phyloP scores from a whole-genome alignment of 2,113 vertebrate genomes.

The Phocoena sinus region DNA sequence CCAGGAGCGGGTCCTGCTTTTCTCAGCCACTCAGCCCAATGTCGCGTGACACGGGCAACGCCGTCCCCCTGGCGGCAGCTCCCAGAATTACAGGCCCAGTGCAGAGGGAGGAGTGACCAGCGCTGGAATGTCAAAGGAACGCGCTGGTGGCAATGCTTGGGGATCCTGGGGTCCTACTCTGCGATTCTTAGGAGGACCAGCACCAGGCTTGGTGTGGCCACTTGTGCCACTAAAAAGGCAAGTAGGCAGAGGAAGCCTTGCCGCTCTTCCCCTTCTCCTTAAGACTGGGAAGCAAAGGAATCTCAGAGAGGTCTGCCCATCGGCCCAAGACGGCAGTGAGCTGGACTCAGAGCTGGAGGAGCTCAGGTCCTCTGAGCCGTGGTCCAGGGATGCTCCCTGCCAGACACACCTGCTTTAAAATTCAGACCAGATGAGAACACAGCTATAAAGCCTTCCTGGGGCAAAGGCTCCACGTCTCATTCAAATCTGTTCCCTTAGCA shows the following conservation, averaged over 20 bases:
- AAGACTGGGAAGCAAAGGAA: not conserved
- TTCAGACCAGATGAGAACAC: not conserved
- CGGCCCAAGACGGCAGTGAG: not conserved
- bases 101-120: not conserved
- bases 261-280: not conserved
- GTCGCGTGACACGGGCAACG: not conserved
- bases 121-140: rapidly evolving
- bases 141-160: rapidly evolving
- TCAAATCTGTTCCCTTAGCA: not conserved
- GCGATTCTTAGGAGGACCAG: not conserved
- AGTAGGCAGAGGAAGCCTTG: not conserved
- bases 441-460: not conserved
- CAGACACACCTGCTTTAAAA: not conserved
- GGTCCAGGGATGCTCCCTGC: too few species aligned
- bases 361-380: not conserved
- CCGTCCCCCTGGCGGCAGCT: constrained; percentile 57
- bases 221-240: not conserved
- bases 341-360: not conserved
- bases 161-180: not conserved
- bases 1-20: not conserved
- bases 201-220: not conserved
- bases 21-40: rapidly evolving
- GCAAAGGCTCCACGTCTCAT: not conserved
- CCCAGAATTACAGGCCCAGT: constrained; percentile 44
- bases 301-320: not conserved